These are phyloP conservation scores for Zoanthus solanderi DNA, from an alignment of 92 coral and sea anemone species.

Conservation along the genomic window DNA sequence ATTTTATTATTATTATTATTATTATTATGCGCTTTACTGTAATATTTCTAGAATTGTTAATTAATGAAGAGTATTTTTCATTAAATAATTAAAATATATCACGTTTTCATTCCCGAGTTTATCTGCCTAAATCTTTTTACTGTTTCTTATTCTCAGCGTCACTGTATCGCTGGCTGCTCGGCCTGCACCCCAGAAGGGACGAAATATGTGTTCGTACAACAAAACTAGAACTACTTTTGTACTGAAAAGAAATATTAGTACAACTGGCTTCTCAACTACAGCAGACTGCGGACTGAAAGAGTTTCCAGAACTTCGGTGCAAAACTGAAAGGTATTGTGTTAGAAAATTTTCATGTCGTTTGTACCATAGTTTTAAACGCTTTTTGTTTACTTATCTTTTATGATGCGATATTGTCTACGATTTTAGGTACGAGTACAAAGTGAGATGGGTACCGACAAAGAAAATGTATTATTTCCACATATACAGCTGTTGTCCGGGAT, in stretches of 20 bases:
- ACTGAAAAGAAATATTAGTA: constrained; percentile 71
- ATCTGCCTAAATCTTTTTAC: no score
- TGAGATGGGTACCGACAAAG: constrained; percentile 76
- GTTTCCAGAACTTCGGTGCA: constrained; percentile 66
- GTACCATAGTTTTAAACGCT: neutral
- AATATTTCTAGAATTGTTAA: no score
- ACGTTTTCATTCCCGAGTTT: neutral
- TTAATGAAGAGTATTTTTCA: no score
- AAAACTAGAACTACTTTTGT: constrained; percentile 51
- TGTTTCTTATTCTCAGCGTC: neutral
- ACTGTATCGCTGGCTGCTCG: constrained; percentile 12
- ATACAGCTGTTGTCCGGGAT: constrained; percentile 90
- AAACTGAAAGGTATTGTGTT: constrained; percentile 68
- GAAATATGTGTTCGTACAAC: constrained; percentile 78
- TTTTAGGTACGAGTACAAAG: constrained; percentile 71
- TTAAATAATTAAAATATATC: no score
- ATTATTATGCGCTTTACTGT: no score
- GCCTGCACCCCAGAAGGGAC: constrained; percentile 76
- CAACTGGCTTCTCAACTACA: constrained; percentile 35
- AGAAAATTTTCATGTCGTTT: neutral
- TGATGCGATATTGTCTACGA: neutral
- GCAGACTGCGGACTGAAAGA: constrained; percentile 74
- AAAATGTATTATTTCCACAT: constrained; percentile 55
- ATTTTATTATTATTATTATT: no score
- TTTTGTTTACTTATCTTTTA: neutral